Conservation (phyloP, 2,888 invertebrate genomes). For the Harpalus rufipes region DNA sequence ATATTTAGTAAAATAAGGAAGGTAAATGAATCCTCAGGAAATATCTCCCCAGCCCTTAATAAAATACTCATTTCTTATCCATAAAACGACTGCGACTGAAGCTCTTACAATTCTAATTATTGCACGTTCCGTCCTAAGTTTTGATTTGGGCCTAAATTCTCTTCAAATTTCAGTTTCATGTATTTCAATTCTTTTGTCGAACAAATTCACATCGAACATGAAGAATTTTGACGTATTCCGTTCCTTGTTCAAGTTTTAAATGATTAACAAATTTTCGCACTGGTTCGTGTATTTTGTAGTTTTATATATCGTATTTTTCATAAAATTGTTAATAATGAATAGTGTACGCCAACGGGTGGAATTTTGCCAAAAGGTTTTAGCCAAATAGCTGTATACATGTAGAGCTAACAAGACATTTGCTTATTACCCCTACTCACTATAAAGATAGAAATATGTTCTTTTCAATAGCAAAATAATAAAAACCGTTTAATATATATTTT, state of each 20-base stretch:
- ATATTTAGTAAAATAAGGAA: background rate
- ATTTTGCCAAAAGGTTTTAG: constrained; percentile 19
- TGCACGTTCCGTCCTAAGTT: constrained; percentile 28
- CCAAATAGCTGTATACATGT: constrained; percentile 32
- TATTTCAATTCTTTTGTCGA: background rate
- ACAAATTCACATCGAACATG: background rate
- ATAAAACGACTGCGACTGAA: constrained; percentile 13
- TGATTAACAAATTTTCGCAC: constrained; percentile 61
- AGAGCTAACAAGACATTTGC: constrained; percentile 24
- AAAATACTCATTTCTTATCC: constrained; percentile 29
- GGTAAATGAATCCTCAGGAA: background rate
- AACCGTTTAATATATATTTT: background rate
- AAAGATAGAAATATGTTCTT: background rate
- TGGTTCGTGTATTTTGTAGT: constrained; percentile 65
- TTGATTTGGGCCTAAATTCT: constrained; percentile 18
- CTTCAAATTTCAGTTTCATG: background rate
- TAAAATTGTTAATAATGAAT: constrained; percentile 65
- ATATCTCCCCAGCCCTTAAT: background rate
- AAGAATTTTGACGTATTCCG: constrained; percentile 10
- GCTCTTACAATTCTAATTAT: background rate
- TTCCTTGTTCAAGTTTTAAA: constrained; percentile 57
- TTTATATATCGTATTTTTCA: constrained; percentile 65
- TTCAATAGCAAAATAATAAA: background rate
- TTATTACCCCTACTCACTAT: background rate
- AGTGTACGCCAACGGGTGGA: constrained; percentile 56